Evolutionary conservation across 2,888 invertebrate species (phyloP).

Genomic region (Bellardia bayeri): DNA sequence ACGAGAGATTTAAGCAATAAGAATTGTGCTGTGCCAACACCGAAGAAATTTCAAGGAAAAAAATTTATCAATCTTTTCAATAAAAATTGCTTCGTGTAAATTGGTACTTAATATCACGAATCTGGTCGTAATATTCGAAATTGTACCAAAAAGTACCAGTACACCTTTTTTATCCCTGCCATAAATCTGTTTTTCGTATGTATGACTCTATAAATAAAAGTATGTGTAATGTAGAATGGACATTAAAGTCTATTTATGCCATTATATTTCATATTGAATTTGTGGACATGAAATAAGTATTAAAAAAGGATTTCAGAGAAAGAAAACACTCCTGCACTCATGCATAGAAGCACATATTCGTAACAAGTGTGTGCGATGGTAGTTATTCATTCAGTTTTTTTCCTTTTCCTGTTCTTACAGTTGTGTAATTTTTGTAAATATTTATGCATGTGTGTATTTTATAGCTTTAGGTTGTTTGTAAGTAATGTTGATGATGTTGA

Average conservation of each 20-base stretch:
- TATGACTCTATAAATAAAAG: not conserved
- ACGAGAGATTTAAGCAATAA: too few relatives aligned
- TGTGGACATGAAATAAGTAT: conserved; percentile 2
- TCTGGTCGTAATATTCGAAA: not conserved
- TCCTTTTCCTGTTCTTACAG: not conserved
- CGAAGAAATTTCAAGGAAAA: too few relatives aligned
- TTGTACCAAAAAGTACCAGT: not conserved
- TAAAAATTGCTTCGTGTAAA: too few relatives aligned
- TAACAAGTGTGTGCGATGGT: conserved; percentile 24
- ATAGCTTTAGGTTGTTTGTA: conserved; percentile 6
- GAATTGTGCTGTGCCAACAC: too few relatives aligned
- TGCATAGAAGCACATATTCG: not conserved
- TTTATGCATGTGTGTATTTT: conserved; percentile 27
- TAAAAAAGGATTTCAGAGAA: not conserved
- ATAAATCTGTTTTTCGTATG: not conserved
- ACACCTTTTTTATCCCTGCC: not conserved
- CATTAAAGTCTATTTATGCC: not conserved
- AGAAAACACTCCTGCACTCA: not conserved
- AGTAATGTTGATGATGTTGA: conserved; percentile 21
- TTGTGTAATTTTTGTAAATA: not conserved
- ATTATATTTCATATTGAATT: not conserved
- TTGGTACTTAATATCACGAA: not conserved
- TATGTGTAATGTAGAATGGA: not conserved
- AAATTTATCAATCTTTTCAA: too few relatives aligned
- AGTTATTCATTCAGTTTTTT: conserved; percentile 4